Conservation (phyloP, 1,140 invertebrate genomes). For the Lucilia sericata region DNA sequence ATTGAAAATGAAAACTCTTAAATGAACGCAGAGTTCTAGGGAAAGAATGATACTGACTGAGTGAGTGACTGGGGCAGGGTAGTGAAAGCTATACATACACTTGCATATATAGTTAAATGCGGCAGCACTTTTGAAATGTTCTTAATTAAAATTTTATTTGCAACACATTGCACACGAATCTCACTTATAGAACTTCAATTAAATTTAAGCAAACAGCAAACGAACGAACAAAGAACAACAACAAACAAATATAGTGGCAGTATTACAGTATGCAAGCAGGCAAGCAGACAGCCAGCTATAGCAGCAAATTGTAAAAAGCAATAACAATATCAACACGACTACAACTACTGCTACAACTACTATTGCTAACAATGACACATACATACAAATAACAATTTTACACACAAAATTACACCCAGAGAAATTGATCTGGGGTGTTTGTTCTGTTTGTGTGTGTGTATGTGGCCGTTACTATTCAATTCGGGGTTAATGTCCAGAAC, state of each 20-base stretch:
- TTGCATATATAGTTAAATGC: background rate
- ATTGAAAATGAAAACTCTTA: background rate
- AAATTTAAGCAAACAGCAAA: slow-evolving; percentile 22
- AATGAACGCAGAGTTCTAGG: no score
- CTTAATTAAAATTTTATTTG: slow-evolving; percentile 40
- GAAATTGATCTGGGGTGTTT: no score
- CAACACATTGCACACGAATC: slow-evolving; percentile 32
- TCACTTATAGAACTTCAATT: slow-evolving; percentile 38
- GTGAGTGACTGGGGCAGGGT: background rate
- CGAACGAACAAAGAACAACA: background rate
- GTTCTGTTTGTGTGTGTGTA: no score
- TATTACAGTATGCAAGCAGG: background rate
- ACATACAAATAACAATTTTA: no score
- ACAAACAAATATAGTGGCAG: background rate
- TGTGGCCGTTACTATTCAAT: no score
- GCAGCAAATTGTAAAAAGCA: background rate
- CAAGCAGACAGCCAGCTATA: no score
- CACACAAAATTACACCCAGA: no score
- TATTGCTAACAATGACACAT: no score
- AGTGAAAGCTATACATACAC: background rate
- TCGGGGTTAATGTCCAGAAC: no score
- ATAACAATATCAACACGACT: background rate
- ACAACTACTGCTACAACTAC: no score
- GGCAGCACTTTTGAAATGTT: slow-evolving; percentile 35
- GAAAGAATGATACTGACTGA: background rate